Evolutionary conservation across 2,888 invertebrate species (phyloP), one percentile per base, ranked within the genome.

Genomic region (Cabera pusaria): DNA sequence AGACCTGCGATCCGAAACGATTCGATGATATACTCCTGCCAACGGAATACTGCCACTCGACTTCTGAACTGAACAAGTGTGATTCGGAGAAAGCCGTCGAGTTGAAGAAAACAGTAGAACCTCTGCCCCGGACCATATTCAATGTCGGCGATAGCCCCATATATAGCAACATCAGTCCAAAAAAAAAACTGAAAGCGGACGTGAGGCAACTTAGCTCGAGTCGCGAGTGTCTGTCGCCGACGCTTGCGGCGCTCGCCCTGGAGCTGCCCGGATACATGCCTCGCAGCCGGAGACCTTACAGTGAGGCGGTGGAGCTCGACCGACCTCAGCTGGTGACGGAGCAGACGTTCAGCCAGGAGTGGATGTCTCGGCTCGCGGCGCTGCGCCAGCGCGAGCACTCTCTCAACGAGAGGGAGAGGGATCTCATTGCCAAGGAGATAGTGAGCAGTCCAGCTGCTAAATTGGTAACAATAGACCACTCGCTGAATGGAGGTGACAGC

Each of bases 351-450:
- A 90, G 89, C 47, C 78, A 89, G 22, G 90, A 91, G 46, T 91
- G 91, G 91, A 76, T 91, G 75, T 77, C 90, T 27, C 83, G 90
- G n/a, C 69, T 92, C 5, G 73, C 89, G 35, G 76, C 84, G 22
- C 56, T 92, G 16, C 79, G 90, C 26, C 83, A 89, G 47, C 82
- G 90, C 28, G 91, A 91, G 52, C 78, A 89, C 16, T 76, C 83
- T 2, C 72, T 91, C 3, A 87, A 87, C 42, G 80, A 85, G 40
- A 85, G 90, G 34, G 91, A 91, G 55, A 76, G 77, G 44, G 73
- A 86, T 11, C 59, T 90, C 7, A 72, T 85, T 31, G 71, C 84
- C 5, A 87, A 87, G 48, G 87, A 89, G 59, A 83, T 87, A 28
- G 59, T 82, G 6, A 74, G 70, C 52, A 87, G 88, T 50, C 86